Conservation (phyloP, 2,888 invertebrate genomes). For the Apantesis nais region DNA sequence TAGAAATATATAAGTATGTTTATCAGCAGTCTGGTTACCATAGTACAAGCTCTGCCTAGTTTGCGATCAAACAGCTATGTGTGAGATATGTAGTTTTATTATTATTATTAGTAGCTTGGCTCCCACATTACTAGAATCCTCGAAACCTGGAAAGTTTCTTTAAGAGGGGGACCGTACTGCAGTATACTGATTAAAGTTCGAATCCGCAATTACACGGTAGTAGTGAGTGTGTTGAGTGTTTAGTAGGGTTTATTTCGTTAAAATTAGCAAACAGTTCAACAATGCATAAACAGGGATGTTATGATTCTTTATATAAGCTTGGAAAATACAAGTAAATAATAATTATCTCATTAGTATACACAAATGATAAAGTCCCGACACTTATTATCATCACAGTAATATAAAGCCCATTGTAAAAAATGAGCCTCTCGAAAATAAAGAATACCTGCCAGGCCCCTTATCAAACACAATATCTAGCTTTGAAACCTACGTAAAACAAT, state of each 20-base stretch:
- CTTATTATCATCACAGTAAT: background rate
- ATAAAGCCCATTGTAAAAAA: background rate
- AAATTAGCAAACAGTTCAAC: background rate
- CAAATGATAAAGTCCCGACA: background rate
- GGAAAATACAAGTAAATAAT: background rate
- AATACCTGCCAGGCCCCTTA: background rate
- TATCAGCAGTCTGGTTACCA: too few species aligned
- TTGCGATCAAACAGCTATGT: too few species aligned
- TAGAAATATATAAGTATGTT: too few species aligned
- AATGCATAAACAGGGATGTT: background rate
- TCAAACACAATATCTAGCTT: background rate
- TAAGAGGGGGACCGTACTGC: background rate
- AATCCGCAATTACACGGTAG: too few species aligned
- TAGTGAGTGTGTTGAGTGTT: too few species aligned
- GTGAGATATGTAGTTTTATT: too few species aligned
- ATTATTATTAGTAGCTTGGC: background rate
- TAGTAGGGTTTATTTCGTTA: background rate
- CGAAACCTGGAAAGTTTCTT: background rate
- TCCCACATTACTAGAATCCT: background rate
- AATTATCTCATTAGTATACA: background rate
- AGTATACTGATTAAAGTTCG: background rate
- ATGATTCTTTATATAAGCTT: background rate
- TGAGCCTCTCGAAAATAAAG: background rate
- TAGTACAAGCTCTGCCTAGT: too few species aligned
- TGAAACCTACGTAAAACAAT: background rate